phyloP scores from a whole-genome alignment of 92 coral and sea anemone genomes.

The Palythoa heliodiscus region DNA sequence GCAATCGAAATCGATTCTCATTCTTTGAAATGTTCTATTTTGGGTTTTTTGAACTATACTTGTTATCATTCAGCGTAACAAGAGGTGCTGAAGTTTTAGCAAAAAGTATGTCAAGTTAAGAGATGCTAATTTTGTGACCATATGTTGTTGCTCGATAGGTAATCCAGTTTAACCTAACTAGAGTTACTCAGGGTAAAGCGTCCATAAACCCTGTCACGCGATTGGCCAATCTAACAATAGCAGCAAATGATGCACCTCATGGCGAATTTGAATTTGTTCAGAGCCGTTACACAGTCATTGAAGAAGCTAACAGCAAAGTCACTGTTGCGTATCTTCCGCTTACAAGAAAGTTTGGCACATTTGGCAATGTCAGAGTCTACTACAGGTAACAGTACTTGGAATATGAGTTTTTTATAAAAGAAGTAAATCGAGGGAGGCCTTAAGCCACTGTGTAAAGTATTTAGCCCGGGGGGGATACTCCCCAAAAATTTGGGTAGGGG shows the following conservation, averaged over 20 bases:
- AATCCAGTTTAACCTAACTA: conserved; percentile 68
- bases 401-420: too few species aligned
- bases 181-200: conserved; percentile 76
- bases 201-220: conserved; percentile 68
- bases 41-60: too few species aligned
- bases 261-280: conserved; percentile 85
- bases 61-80: too few species aligned
- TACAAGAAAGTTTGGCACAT: conserved; percentile 71
- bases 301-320: conserved; percentile 49
- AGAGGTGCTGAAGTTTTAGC: too few species aligned
- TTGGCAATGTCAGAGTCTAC: conserved; percentile 78
- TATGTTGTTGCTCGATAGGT: conserved; percentile 46
- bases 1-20: too few species aligned
- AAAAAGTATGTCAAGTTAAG: too few species aligned
- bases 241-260: conserved; percentile 88
- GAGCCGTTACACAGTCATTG: conserved; percentile 68
- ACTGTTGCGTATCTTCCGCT: conserved; percentile 68
- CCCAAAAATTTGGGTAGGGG: too few species aligned
- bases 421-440: too few species aligned
- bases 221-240: conserved; percentile 74
- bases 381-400: conserved; percentile 65
- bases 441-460: too few species aligned
- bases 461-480: too few species aligned
- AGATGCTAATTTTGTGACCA: conserved; percentile 59
- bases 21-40: too few species aligned